A percentile compares a stretch with the other conserved stretches of the same genome.
These are phyloP conservation scores for Antechinus flavipes DNA, from an alignment of 2,113 vertebrate genomes.

Conservation along the genomic window DNA sequence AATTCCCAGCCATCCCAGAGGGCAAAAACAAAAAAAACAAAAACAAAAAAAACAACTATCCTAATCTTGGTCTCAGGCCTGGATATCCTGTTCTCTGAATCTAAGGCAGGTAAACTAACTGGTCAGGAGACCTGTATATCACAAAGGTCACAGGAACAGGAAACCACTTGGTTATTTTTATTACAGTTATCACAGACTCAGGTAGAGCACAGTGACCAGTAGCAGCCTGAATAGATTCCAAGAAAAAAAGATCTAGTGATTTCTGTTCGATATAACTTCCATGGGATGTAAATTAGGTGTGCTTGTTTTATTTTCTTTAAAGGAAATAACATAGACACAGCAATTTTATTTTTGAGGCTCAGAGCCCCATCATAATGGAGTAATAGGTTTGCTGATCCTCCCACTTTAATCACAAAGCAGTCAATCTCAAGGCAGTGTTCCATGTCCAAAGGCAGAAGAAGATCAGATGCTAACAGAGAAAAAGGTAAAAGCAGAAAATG, in stretches of 20 bases:
- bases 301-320: neutral
- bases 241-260: neutral
- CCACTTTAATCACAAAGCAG: neutral
- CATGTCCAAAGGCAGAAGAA: neutral
- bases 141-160: neutral
- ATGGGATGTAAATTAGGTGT: neutral
- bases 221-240: neutral
- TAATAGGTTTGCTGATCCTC: neutral
- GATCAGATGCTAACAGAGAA: neutral
- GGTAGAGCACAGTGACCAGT: neutral
- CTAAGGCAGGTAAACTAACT: neutral
- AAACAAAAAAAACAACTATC: neutral
- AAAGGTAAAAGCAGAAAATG: neutral
- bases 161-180: neutral
- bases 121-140: neutral
- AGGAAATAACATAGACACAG: neutral
- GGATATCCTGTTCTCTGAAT: neutral
- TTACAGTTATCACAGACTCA: neutral
- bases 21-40: neutral
- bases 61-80: neutral
- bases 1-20: neutral
- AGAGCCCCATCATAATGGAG: neutral
- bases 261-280: neutral
- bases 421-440: neutral
- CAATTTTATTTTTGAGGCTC: neutral